Percentiles rank a stretch among this genome's conserved stretches.
Evolutionary conservation across 2,888 invertebrate genomes (phyloP).

Genomic region (Drosophila pullipes): DNA sequence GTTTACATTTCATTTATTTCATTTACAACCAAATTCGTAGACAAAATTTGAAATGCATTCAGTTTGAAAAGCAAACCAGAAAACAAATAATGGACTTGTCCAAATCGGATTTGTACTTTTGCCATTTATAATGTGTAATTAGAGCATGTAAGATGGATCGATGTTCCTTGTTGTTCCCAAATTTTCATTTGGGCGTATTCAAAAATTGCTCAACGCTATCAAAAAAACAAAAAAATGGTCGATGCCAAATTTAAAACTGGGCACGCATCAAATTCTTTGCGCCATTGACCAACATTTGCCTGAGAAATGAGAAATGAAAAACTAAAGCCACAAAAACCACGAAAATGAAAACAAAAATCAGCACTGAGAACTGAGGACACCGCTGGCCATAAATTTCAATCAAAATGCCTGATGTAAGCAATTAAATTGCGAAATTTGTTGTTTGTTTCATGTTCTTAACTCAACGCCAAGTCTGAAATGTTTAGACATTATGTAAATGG

Average conservation of each 20-base stretch:
- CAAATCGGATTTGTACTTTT: constrained; percentile 28
- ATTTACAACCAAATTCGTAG: constrained; percentile 24
- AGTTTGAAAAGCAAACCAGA: neutral
- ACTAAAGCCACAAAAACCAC: constrained; percentile 10
- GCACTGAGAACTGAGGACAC: constrained; percentile 66
- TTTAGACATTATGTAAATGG: constrained; percentile 18
- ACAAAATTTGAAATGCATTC: constrained; percentile 21
- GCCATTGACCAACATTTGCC: constrained; percentile 74
- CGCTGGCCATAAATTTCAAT: constrained; percentile 72
- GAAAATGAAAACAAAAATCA: constrained; percentile 26
- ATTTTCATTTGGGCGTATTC: constrained; percentile 5
- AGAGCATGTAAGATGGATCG: constrained; percentile 14
- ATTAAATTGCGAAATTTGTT: constrained; percentile 72
- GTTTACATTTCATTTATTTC: no score
- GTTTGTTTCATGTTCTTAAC: constrained; percentile 25
- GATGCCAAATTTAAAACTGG: constrained; percentile 54
- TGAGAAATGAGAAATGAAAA: constrained; percentile 42
- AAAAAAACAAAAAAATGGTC: constrained; percentile 19
- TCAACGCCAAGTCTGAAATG: constrained; percentile 32
- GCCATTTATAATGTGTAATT: constrained; percentile 33
- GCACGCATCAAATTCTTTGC: constrained; percentile 34
- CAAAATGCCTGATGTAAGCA: constrained; percentile 71
- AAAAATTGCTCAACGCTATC: constrained; percentile 10
- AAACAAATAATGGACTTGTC: constrained; percentile 16
- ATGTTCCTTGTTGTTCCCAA: neutral